A percentile compares a stretch with the other conserved stretches of the same genome.
Evolutionary conservation across 2,888 invertebrate genomes (phyloP).

Genomic region (Hoplodrina ambigua): DNA sequence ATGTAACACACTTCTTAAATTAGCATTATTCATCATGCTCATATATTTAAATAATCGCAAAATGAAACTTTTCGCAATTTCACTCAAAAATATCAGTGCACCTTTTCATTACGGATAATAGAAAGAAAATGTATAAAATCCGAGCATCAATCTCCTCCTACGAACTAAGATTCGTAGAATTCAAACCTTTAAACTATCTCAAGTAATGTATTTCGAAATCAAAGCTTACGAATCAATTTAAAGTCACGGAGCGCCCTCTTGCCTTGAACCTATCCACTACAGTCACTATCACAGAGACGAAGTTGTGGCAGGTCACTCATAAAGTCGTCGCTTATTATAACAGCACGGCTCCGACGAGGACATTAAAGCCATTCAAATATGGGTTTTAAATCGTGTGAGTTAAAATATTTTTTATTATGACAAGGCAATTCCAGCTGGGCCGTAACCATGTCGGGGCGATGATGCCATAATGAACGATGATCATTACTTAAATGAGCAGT

Average conservation of each 20-base stretch:
- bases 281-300: constrained; percentile 8
- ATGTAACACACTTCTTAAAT: too few species aligned
- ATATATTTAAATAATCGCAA: too few species aligned
- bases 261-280: constrained; percentile 7
- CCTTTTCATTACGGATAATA: neutral
- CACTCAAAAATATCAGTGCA: too few species aligned
- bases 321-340: neutral
- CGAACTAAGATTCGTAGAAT: neutral
- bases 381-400: too few species aligned
- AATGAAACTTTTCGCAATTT: too few species aligned
- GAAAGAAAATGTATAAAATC: neutral
- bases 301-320: constrained; percentile 19
- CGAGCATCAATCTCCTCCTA: neutral
- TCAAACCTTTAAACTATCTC: neutral
- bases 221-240: constrained; percentile 33
- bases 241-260: constrained; percentile 16
- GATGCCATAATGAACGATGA: too few species aligned
- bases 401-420: too few species aligned
- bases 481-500: constrained; percentile 19
- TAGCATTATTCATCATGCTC: too few species aligned
- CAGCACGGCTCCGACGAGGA: too few species aligned
- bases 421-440: too few species aligned
- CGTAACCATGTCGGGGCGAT: too few species aligned
- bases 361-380: too few species aligned
- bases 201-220: constrained; percentile 24